Evolutionary conservation across 2,888 invertebrate genomes (phyloP).

Genomic region (Atethmia centrago): DNA sequence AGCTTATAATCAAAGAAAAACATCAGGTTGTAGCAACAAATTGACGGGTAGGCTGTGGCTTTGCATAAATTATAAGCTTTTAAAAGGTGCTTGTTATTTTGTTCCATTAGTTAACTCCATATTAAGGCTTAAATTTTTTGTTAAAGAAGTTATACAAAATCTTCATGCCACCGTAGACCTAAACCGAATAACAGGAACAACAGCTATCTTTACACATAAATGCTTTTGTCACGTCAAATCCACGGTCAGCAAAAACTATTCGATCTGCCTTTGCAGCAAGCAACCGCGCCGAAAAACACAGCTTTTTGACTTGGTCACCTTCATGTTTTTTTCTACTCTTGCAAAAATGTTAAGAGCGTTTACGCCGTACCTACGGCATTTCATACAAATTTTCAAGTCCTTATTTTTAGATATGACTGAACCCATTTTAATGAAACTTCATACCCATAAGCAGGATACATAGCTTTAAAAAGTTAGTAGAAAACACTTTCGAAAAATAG

Average conservation of each 20-base stretch:
- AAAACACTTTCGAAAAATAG: too few relatives aligned
- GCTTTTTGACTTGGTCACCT: neutral
- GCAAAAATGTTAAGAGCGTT: too few relatives aligned
- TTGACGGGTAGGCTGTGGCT: constrained; percentile 26
- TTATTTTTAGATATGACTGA: too few relatives aligned
- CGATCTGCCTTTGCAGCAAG: neutral
- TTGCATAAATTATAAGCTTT: constrained; percentile 18
- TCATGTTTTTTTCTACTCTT: neutral
- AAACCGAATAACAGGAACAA: too few relatives aligned
- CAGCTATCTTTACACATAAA: neutral
- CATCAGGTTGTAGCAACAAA: constrained; percentile 34
- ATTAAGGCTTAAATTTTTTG: neutral
- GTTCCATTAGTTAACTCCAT: neutral
- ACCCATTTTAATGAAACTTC: too few relatives aligned
- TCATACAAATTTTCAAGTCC: too few relatives aligned
- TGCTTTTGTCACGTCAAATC: too few relatives aligned
- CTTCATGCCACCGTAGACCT: neutral
- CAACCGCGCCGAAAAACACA: too few relatives aligned
- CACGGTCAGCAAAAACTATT: neutral
- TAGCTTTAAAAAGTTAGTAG: too few relatives aligned
- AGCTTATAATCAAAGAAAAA: constrained; percentile 45
- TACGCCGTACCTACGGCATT: too few relatives aligned
- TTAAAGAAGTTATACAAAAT: neutral
- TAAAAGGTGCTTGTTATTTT: constrained; percentile 9
- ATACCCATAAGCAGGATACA: too few relatives aligned